Evolutionary conservation across 2,113 vertebrate species (phyloP).

Genomic region (Zosterops lateralis): DNA sequence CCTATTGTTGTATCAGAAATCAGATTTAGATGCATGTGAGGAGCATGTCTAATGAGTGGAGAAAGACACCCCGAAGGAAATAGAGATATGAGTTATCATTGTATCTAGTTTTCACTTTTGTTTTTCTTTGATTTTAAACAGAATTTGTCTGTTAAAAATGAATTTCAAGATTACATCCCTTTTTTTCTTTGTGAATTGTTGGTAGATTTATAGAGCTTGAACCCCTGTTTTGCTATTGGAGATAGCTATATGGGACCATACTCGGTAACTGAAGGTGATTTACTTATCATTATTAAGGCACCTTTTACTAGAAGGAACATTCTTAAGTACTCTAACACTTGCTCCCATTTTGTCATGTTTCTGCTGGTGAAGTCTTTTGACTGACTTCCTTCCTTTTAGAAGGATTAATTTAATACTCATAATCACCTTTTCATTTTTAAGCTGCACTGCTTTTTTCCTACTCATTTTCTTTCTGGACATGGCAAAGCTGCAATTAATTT

Average conservation of each 20-base stretch:
- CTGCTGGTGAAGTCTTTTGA: not conserved
- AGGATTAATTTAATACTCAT: not conserved
- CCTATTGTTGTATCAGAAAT: not conserved
- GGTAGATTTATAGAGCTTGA: not conserved
- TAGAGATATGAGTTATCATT: rapidly evolving
- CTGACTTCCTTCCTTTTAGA: not conserved
- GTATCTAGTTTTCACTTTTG: not conserved
- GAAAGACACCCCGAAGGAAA: not conserved
- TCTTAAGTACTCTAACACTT: not conserved
- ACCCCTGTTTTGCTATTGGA: not conserved
- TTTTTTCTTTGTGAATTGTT: not conserved
- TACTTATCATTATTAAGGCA: not conserved
- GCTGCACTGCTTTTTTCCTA: not conserved
- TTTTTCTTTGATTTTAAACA: not conserved
- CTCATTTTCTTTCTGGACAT: not conserved
- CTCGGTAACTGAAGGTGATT: not conserved
- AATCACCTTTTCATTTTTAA: not conserved
- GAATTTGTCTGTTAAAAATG: not conserved
- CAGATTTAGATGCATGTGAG: not conserved
- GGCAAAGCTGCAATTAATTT: constrained; percentile 5
- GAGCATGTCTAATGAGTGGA: not conserved
- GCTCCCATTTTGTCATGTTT: not conserved
- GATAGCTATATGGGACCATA: not conserved
- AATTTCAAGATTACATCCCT: not conserved
- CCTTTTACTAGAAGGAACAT: not conserved